Conservation (phyloP, 1,140 invertebrate genomes). For the Drepana arcuata region DNA sequence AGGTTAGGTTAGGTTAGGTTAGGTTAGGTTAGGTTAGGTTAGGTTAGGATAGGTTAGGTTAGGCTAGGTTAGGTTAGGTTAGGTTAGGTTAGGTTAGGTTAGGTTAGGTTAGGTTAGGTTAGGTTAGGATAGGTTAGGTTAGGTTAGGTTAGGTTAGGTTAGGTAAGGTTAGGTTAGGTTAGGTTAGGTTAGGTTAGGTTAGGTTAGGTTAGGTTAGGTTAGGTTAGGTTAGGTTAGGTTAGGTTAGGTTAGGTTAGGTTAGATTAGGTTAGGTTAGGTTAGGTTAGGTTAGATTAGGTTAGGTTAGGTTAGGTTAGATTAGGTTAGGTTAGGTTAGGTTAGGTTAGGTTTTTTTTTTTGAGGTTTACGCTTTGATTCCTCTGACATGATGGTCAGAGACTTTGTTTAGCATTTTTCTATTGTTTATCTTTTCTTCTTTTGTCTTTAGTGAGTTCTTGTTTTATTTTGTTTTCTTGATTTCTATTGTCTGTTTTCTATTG, state of each 20-base stretch:
- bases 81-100: slow-evolving; percentile 7
- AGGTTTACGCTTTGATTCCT: too few relatives aligned
- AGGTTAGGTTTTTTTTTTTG: slow-evolving; percentile 6
- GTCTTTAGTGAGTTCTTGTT: too few relatives aligned
- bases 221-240: slow-evolving; percentile 20
- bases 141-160: not conserved
- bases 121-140: slow-evolving; percentile 9
- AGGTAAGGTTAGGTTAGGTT: slow-evolving; percentile 3
- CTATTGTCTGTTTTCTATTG: too few relatives aligned
- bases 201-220: slow-evolving; percentile 18
- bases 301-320: slow-evolving; percentile 18
- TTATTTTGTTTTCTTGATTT: too few relatives aligned
- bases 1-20: slow-evolving; percentile 9
- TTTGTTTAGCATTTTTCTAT: too few relatives aligned
- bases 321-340: slow-evolving; percentile 20
- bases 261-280: slow-evolving; percentile 17
- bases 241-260: slow-evolving; percentile 19
- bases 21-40: slow-evolving; percentile 7
- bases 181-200: slow-evolving; percentile 17
- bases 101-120: slow-evolving; percentile 11
- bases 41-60: slow-evolving; percentile 8
- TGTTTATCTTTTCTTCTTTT: too few relatives aligned
- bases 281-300: slow-evolving; percentile 17
- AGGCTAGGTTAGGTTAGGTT: slow-evolving; percentile 8
- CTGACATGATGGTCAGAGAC: too few relatives aligned